Evolutionary conservation across 2,797 vertebrate genomes (phyloP).

Genomic region (Periophthalmus magnuspinnatus): DNA sequence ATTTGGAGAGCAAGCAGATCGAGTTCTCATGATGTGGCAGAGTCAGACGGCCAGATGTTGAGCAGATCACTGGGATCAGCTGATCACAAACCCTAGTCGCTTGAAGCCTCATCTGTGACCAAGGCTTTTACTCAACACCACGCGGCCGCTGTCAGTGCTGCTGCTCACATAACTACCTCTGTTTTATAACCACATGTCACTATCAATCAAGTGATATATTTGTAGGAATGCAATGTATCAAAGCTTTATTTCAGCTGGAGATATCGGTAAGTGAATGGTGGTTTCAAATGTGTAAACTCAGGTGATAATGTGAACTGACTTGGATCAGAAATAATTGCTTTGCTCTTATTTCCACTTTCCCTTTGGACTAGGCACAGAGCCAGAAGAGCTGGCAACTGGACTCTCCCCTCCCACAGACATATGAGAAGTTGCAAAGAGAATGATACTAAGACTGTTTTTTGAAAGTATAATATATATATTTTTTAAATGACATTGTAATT

Average conservation of each 20-base stretch:
- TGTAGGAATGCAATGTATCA: background rate
- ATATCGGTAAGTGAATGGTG: background rate
- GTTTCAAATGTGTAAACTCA: slow-evolving; percentile 32
- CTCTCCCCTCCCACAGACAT: slow-evolving; percentile 47
- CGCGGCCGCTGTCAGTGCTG: slow-evolving; percentile 50
- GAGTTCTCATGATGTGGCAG: slow-evolving; percentile 69
- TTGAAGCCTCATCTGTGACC: slow-evolving; percentile 47
- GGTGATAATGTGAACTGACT: slow-evolving; percentile 35
- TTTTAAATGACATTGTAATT: background rate
- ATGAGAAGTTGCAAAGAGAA: slow-evolving; percentile 47
- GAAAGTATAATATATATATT: background rate
- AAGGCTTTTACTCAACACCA: slow-evolving; percentile 52
- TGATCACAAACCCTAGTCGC: slow-evolving; percentile 55
- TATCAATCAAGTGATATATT: background rate
- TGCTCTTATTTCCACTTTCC: slow-evolving; percentile 53
- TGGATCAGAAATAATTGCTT: slow-evolving; percentile 38
- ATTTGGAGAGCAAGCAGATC: slow-evolving; percentile 69
- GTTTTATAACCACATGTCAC: slow-evolving; percentile 29
- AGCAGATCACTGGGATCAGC: slow-evolving; percentile 69
- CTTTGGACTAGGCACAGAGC: slow-evolving; percentile 27
- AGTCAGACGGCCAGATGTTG: slow-evolving; percentile 75
- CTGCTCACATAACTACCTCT: slow-evolving; percentile 42
- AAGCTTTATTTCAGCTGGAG: background rate
- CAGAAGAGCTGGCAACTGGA: slow-evolving; percentile 39
- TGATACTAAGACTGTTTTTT: background rate